These are phyloP conservation scores for Kryptolebias ocellatus DNA, from an alignment of 2,797 vertebrate species.

Conservation along the genomic window DNA sequence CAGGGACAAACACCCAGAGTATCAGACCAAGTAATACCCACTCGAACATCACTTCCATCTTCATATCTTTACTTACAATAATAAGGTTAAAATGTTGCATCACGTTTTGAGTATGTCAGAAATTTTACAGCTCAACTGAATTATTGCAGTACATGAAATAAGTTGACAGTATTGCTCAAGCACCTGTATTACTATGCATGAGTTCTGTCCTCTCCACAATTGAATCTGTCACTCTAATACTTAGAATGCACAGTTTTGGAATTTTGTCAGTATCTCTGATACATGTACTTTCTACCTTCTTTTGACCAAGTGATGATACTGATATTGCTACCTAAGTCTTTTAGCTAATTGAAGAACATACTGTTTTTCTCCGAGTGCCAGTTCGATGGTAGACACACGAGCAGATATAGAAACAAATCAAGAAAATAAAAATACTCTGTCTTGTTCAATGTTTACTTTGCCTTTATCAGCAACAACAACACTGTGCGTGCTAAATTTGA, in stretches of 20 bases:
- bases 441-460: no score
- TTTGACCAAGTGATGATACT: neutral
- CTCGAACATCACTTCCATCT: neutral
- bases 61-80: neutral
- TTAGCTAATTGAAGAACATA: neutral
- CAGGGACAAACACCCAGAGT: neutral
- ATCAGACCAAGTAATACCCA: neutral
- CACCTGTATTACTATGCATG: neutral
- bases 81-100: neutral
- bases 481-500: neutral
- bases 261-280: neutral
- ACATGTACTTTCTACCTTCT: neutral
- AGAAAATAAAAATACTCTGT: neutral
- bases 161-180: neutral
- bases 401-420: neutral
- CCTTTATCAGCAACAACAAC: neutral
- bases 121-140: constrained; percentile 1
- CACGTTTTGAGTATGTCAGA: constrained; percentile 1
- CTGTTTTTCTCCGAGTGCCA: neutral
- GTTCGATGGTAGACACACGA: neutral
- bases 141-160: neutral
- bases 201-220: neutral
- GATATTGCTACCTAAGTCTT: neutral
- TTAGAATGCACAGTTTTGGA: neutral
- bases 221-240: neutral